Evolutionary conservation across 1,140 invertebrate genomes (phyloP).

Genomic region (Achatina immaculata): DNA sequence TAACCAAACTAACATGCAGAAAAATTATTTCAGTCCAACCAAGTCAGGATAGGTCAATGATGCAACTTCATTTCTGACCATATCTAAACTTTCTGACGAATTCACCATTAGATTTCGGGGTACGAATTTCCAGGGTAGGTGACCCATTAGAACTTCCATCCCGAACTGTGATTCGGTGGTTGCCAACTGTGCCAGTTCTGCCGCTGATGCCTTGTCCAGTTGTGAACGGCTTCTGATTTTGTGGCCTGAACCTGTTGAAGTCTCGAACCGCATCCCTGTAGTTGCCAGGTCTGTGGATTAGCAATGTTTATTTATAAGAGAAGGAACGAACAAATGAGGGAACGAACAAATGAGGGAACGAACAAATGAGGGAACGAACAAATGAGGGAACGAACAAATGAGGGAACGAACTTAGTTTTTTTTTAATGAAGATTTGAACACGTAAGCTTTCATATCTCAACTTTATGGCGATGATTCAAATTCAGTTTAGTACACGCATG

Average conservation of each 20-base stretch:
- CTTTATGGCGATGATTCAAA: neutral
- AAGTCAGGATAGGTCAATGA: too few species aligned
- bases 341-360: too few species aligned
- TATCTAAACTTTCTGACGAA: slow-evolving; percentile 43
- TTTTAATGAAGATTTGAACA: neutral
- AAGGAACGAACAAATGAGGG: too few species aligned
- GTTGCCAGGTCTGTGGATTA: slow-evolving; percentile 13
- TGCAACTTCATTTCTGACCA: neutral
- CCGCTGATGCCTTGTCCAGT: slow-evolving; percentile 13
- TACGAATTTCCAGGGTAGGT: slow-evolving; percentile 41
- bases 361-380: too few species aligned
- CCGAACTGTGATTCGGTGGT: slow-evolving; percentile 39
- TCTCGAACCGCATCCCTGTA: slow-evolving; percentile 37
- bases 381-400: too few species aligned
- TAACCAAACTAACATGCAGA: too few species aligned
- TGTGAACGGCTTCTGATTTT: slow-evolving; percentile 10
- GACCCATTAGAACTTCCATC: slow-evolving; percentile 33
- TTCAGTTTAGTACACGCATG: neutral
- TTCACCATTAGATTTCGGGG: slow-evolving; percentile 20
- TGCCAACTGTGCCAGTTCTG: slow-evolving; percentile 26
- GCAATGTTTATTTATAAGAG: neutral
- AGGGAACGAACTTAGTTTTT: neutral
- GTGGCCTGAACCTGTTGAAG: slow-evolving; percentile 33
- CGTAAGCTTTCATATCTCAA: neutral
- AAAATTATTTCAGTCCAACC: too few species aligned